Percentiles rank a stretch among this genome's conserved stretches.
These are phyloP conservation scores for Hydroisotoma schaefferi DNA, from an alignment of 2,888 invertebrate species.

Conservation along the genomic window DNA sequence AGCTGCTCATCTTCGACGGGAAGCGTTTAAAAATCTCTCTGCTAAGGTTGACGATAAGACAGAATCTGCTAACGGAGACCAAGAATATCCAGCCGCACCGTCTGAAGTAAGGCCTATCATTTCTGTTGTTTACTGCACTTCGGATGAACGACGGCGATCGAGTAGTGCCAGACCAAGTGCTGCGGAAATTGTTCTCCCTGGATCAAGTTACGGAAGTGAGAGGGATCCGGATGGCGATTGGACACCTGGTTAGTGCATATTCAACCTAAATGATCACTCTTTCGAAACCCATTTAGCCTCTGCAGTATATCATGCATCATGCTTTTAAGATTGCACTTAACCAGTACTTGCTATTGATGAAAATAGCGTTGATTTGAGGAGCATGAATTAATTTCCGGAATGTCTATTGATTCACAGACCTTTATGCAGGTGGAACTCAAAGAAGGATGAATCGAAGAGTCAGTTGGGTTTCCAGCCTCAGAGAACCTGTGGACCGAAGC, in stretches of 20 bases:
- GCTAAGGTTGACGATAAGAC: slow-evolving; percentile 44
- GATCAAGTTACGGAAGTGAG: slow-evolving; percentile 41
- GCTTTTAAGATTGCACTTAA: too few species aligned
- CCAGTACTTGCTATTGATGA: too few species aligned
- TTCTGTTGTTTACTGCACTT: slow-evolving; percentile 48
- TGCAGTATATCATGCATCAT: too few species aligned
- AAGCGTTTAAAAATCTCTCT: slow-evolving; percentile 48
- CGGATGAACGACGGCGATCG: slow-evolving; percentile 46
- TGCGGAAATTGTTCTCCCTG: slow-evolving; percentile 45
- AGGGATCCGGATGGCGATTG: slow-evolving; percentile 43
- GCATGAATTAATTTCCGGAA: too few species aligned
- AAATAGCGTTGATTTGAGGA: too few species aligned
- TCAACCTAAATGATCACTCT: not conserved
- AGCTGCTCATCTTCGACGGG: slow-evolving; percentile 44
- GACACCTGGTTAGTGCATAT: slow-evolving; percentile 25
- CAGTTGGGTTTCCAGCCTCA: slow-evolving; percentile 49
- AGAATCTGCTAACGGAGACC: slow-evolving; percentile 48
- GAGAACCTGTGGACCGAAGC: slow-evolving; percentile 47
- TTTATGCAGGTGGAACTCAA: slow-evolving; percentile 35
- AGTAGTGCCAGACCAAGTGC: slow-evolving; percentile 37
- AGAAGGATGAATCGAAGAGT: slow-evolving; percentile 50
- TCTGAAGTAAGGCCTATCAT: slow-evolving; percentile 48
- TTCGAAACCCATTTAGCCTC: not conserved
- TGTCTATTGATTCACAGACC: not conserved
- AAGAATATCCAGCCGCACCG: slow-evolving; percentile 31